Base-by-base conservation (phyloP, 1,140 invertebrate species). In the Galendromus occidentalis region DNA sequence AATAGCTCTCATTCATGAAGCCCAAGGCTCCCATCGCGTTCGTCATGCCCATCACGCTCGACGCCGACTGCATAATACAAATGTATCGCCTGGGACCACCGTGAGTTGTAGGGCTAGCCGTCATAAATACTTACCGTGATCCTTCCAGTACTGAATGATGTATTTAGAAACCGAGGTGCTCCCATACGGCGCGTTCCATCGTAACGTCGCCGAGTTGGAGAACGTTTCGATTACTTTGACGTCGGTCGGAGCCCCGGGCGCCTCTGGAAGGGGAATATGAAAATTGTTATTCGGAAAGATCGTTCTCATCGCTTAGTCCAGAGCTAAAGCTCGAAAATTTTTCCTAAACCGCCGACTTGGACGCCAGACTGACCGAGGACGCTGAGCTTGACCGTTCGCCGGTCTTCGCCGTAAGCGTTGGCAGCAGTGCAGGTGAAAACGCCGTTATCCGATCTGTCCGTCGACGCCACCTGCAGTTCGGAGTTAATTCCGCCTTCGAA, bases 151-250 rank as follows among this genome's bases (percentile, higher is more conserved):
- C 76, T 92, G 87, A 73, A 92, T 89, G 47, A 88, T 82, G 75
- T 92, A 96, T 72, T 85, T 82, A 69, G 85, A 88, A 68, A 96
- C 87, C 0, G 85, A 85, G 14, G 87, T 90, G 74, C 94, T 94
- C 68, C 91, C 91, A 75, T 91, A 95, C 17, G 91, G 90, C 65
- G 87, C 84, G 33, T 85, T 85, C 91, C 91, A 96, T 14, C 86
- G 86, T 1, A 96, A 77, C 72, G 90, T 87, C 55, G 92, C 86
- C 2, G 85, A 85, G 67, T 88, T 82, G 69, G 90, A 91, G 64
- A 86, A 88, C 77, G 90, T 89, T 74, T 92, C 87, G 41, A 91
- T 77, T 30, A 95, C 87, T 76, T 90, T 91, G 25, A 93, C 74
- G 68, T 86, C 86, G 72, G 86, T 87, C 0, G 91, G 90, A 64